Base-by-base conservation (phyloP, 2,797 vertebrate genomes). In the Chrysocyon brachyurus region DNA sequence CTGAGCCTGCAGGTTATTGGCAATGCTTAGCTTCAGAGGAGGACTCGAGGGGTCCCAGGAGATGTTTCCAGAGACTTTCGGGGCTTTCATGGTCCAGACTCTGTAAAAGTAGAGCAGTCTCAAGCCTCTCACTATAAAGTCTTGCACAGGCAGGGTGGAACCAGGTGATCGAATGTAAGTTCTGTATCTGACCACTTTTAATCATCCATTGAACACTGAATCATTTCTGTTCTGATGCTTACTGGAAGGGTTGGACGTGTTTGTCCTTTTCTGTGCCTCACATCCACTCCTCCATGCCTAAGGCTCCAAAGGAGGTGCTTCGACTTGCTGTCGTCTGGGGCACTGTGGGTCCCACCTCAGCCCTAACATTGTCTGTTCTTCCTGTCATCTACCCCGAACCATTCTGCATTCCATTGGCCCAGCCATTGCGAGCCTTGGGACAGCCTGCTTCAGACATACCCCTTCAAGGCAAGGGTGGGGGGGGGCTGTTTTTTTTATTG, bases 281-380 rank as follows among this genome's bases (percentile, higher is more conserved):
- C 56, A 17, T 12, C 24, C 1, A 12, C 2, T 10, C 31, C 31
- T 68, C 64, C 3, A 31, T 22, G 56, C 24, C 73, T 49, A 17
- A 21, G 19, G 15, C 4, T 5, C 40, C 52, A 54, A 61, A 93
- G 28, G 19, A 22, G 5, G 21, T 1, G 2, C 82, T 49, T 33
- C 24, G 21, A 33, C 21, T 22, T 3, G 2, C 28, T 63, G 52
- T 17, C 0, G 0, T 66, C 33, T n/a, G 31, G 14, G 49, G 12
- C 33, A 15, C 57, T 12, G 33, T 0, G 40, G 22, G 17, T 64
- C 68, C 77, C 63, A 6, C 84, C 66, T 83, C 49, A 36, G n/a
- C n/a, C 26, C n/a, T 54, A 19, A 31, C 19, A n/a, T 17, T 21
- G 36, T 77, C 33, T 31, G 15, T 72, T 63, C 85, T 46, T 88